Base-by-base conservation (phyloP, 2,888 invertebrate species). In the Altica lythri region DNA sequence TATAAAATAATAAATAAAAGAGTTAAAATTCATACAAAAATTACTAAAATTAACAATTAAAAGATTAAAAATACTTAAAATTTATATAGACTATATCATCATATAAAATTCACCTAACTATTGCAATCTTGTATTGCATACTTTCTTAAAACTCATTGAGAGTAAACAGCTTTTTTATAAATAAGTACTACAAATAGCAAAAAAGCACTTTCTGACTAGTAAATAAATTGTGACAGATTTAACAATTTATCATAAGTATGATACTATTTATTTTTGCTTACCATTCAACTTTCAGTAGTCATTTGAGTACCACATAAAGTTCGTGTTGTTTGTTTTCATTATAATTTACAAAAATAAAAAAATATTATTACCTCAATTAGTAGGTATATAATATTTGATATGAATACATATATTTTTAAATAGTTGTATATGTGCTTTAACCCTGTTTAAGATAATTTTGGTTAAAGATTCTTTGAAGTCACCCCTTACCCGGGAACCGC, bases 181-280 rank as follows among this genome's bases (percentile, higher is more conserved):
- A n/a, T 40, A 48, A 48, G 18, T 61, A 55, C 55, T 55, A 57
- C 18, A 49, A 54, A 56, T 49, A 56, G 40, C 53, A 55, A 55
- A 57, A 51, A 57, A 57, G 56, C 56, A 61, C 53, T 60, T 64
- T 60, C 61, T 66, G 65, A 66, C 65, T 66, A 66, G 65, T 62
- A 53, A 61, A 58, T 46, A 53, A 60, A 58, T 52, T 48, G 42
- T 12, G 12, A 30, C 32, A 9, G 32, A 22, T 22, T 22, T 22
- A 22, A 22, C 4, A 22, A 22, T 22, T n/a, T n/a, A n/a, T n/a
- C 10, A 29, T 10, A 29, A n/a, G 29, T 29, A n/a, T 29, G 29
- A 29, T 13, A 14, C 14, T 16, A 16, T 13, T 9, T 37, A 9
- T 9, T 37, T 13, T 16, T 13, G 17, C 37, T n/a, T 37, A 13